Evolutionary conservation across 2,888 invertebrate species (phyloP).

Genomic region (Cosmia trapezina): DNA sequence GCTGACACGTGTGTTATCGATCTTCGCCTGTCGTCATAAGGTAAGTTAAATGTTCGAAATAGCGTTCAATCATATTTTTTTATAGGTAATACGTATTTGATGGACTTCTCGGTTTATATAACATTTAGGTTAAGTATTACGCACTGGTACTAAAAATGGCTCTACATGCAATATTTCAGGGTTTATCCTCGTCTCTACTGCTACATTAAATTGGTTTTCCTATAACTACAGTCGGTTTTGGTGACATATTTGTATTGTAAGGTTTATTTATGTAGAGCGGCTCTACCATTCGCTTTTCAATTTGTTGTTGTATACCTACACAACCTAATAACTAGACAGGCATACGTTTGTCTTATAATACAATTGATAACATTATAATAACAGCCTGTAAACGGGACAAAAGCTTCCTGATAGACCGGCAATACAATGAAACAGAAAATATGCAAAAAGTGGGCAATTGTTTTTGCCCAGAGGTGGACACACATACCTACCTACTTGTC

Average conservation of each 20-base stretch:
- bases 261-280: not conserved
- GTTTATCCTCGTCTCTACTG: slow-evolving; percentile 35
- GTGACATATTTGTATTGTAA: slow-evolving; percentile 3
- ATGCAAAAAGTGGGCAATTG: not conserved
- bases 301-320: slow-evolving; percentile 5
- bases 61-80: slow-evolving; percentile 45
- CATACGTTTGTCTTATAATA: not conserved
- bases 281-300: slow-evolving; percentile 1
- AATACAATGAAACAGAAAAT: not conserved
- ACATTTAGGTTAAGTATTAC: slow-evolving; percentile 36
- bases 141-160: slow-evolving; percentile 7
- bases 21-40: slow-evolving; percentile 72
- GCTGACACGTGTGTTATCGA: slow-evolving; percentile 82
- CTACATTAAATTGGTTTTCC: slow-evolving; percentile 27
- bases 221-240: slow-evolving; percentile 15
- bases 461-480: not conserved
- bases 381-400: too few species aligned
- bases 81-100: slow-evolving; percentile 42
- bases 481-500: too few species aligned
- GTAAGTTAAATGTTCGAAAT: slow-evolving; percentile 68
- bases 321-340: not conserved
- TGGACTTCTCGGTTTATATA: slow-evolving; percentile 35
- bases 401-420: not conserved
- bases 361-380: slow-evolving; percentile 4
- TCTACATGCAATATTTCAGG: slow-evolving; percentile 5